Evolutionary conservation across 2,797 vertebrate genomes (phyloP).

Genomic region (Tachyglossus aculeatus): DNA sequence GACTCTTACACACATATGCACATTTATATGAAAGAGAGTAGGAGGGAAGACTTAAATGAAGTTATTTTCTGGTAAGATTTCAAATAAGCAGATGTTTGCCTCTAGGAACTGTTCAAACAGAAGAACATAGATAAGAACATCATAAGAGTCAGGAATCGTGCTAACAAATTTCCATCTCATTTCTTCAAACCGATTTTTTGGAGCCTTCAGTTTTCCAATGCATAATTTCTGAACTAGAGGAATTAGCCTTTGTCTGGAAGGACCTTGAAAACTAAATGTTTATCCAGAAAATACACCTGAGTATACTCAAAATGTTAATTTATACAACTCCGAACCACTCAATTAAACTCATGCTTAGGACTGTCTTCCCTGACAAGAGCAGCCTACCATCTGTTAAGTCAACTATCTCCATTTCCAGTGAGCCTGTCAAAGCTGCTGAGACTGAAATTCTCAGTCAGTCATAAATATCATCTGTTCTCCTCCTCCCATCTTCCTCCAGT

Average conservation of each 20-base stretch:
- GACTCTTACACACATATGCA: background rate
- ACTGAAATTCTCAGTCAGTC: slow-evolving; percentile 55
- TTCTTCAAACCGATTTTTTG: slow-evolving; percentile 2
- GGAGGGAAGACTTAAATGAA: slow-evolving; percentile 55
- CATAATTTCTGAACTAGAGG: slow-evolving; percentile 14
- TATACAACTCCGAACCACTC: slow-evolving; percentile 66
- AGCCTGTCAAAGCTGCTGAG: slow-evolving; percentile 37
- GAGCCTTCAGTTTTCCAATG: slow-evolving; percentile 10
- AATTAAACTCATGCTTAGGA: slow-evolving; percentile 65
- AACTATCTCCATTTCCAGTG: slow-evolving; percentile 67
- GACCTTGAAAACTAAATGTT: slow-evolving; percentile 23
- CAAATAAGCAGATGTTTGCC: slow-evolving; percentile 57
- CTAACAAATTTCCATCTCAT: slow-evolving; percentile 11
- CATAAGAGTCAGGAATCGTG: slow-evolving; percentile 17
- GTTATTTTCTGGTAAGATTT: slow-evolving; percentile 56
- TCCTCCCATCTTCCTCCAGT: background rate
- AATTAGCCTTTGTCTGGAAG: slow-evolving; percentile 21
- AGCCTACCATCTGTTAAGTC: slow-evolving; percentile 72
- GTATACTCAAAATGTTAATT: slow-evolving; percentile 72
- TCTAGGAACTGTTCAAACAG: slow-evolving; percentile 48
- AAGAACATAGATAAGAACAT: slow-evolving; percentile 44
- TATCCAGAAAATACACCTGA: slow-evolving; percentile 48
- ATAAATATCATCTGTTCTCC: slow-evolving; percentile 62
- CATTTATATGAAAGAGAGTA: slow-evolving; percentile 29
- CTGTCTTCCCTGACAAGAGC: slow-evolving; percentile 59